These are phyloP conservation scores for Nebria ingens DNA, from an alignment of 1,140 invertebrate genomes.

Conservation along the genomic window DNA sequence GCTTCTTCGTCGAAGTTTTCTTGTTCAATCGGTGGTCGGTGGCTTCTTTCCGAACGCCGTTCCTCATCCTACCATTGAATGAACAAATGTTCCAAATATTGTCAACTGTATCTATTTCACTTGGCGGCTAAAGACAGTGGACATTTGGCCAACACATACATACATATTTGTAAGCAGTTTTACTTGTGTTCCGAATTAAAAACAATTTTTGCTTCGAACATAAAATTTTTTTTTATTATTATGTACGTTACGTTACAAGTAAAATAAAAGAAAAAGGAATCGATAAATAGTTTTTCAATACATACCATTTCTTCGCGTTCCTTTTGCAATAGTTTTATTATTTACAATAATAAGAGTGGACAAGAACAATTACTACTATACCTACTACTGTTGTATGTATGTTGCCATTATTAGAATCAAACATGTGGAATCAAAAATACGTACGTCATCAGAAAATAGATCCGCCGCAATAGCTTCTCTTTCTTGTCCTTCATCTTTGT, in stretches of 20 bases:
- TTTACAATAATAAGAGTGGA: not conserved
- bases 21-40: slow-evolving; percentile 49
- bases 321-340: too few relatives aligned
- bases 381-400: too few relatives aligned
- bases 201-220: too few relatives aligned
- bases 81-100: slow-evolving; percentile 6
- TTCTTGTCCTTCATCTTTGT: slow-evolving; percentile 62
- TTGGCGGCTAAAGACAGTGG: too few relatives aligned
- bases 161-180: too few relatives aligned
- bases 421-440: too few relatives aligned
- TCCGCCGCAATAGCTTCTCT: slow-evolving; percentile 82
- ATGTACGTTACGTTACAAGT: too few relatives aligned
- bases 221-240: too few relatives aligned
- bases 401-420: too few relatives aligned
- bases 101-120: too few relatives aligned
- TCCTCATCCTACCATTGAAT: slow-evolving; percentile 84
- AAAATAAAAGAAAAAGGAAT: not conserved
- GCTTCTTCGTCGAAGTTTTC: slow-evolving; percentile 65
- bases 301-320: slow-evolving; percentile 28
- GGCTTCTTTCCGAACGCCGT: slow-evolving; percentile 54
- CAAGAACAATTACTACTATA: not conserved
- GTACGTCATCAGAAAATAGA: slow-evolving; percentile 82
- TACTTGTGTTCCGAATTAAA: too few relatives aligned
- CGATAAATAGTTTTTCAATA: slow-evolving; percentile 6
- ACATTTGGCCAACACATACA: too few relatives aligned